phyloP scores from a whole-genome alignment of 2,113 vertebrate genomes.

The Bettongia penicillata region DNA sequence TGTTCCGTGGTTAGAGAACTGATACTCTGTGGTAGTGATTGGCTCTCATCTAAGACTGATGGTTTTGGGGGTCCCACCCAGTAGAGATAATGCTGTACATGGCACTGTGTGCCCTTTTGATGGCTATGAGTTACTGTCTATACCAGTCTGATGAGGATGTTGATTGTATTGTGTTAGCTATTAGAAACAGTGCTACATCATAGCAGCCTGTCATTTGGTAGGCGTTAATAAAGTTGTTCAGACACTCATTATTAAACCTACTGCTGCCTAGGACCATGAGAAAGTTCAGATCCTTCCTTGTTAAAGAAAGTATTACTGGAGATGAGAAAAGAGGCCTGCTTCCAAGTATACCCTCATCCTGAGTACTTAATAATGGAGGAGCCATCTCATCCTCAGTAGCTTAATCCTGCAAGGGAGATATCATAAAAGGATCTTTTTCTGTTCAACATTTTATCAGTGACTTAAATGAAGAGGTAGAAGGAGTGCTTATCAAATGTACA shows the following conservation, averaged over 20 bases:
- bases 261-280: neutral
- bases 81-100: neutral
- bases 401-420: neutral
- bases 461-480: neutral
- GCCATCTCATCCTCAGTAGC: neutral
- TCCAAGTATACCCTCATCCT: neutral
- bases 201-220: neutral
- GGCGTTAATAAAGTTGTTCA: neutral
- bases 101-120: neutral
- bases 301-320: neutral
- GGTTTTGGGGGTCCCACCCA: too few species aligned
- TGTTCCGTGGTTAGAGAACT: neutral
- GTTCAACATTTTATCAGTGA: neutral
- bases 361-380: neutral
- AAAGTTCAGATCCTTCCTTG: neutral
- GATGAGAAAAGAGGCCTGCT: neutral
- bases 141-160: neutral
- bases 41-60: neutral
- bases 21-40: neutral
- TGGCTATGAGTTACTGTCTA: neutral
- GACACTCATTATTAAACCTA: neutral
- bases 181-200: neutral
- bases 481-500: neutral
- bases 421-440: neutral
- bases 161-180: neutral